These are phyloP conservation scores for Porites rus DNA, from an alignment of 92 coral and sea anemone species.

Conservation along the genomic window DNA sequence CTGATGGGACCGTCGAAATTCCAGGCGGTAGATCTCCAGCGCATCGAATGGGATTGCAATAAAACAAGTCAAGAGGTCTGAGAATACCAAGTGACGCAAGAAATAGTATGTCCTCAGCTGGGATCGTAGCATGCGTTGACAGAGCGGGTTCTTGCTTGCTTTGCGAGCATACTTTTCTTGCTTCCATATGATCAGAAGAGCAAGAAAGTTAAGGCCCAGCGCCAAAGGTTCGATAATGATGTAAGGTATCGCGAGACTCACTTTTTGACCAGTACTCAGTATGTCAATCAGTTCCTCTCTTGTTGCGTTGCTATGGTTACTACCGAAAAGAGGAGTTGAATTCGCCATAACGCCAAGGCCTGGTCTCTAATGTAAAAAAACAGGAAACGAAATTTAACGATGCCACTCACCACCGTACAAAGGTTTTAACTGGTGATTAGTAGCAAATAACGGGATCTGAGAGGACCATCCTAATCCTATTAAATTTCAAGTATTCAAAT, in stretches of 20 bases:
- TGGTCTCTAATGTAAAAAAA: background rate
- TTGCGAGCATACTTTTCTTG: constrained; percentile 14
- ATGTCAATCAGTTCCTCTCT: constrained; percentile 30
- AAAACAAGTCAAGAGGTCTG: constrained; percentile 31
- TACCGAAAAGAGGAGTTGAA: background rate
- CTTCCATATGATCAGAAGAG: constrained; percentile 3
- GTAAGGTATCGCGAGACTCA: constrained; percentile 16
- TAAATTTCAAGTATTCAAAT: no score
- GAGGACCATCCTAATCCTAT: no score
- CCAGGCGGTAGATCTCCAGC: constrained; percentile 33
- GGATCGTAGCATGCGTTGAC: background rate
- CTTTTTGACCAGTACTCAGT: constrained; percentile 12
- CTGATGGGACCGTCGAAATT: constrained; percentile 19
- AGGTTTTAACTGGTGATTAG: no score
- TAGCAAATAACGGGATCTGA: no score
- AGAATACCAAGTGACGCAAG: constrained; percentile 31
- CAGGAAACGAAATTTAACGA: background rate
- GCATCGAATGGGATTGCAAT: constrained; percentile 33
- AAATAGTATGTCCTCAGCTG: constrained; percentile 24
- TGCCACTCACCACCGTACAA: no score
- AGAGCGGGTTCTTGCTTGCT: background rate
- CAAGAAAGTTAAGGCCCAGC: constrained; percentile 11
- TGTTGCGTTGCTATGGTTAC: constrained; percentile 3
- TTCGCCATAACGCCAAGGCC: background rate
- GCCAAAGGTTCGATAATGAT: constrained; percentile 26